Conservation (phyloP, 2,888 invertebrate species). For the Himalopsyche japonica region DNA sequence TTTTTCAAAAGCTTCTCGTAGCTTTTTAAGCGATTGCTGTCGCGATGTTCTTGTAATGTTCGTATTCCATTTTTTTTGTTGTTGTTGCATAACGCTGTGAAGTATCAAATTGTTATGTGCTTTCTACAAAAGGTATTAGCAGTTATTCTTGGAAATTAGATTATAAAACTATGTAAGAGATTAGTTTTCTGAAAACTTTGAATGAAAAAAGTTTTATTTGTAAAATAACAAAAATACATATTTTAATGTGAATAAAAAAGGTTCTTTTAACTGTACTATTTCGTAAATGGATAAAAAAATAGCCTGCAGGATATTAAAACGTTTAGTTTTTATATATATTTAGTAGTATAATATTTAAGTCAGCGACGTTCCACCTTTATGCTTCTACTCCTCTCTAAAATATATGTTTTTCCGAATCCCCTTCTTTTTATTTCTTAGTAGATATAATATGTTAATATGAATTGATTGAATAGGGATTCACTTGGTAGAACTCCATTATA, state of each 20-base stretch:
- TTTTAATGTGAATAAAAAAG: not conserved
- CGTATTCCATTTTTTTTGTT: not conserved
- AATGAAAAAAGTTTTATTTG: not conserved
- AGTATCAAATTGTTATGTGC: not conserved
- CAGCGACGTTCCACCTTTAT: too few relatives aligned
- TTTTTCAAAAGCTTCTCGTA: not conserved
- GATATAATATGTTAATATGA: too few relatives aligned
- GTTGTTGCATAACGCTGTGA: not conserved
- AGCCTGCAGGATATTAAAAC: too few relatives aligned
- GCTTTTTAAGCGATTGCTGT: not conserved
- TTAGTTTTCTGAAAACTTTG: not conserved
- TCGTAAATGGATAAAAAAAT: too few relatives aligned
- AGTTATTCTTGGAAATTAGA: not conserved
- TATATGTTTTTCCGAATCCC: too few relatives aligned
- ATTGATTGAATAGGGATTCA: too few relatives aligned
- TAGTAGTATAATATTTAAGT: too few relatives aligned
- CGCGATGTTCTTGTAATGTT: not conserved
- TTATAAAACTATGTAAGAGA: not conserved
- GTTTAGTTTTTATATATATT: too few relatives aligned
- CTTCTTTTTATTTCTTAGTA: too few relatives aligned
- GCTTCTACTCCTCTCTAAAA: too few relatives aligned
- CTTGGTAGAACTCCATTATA: too few relatives aligned
- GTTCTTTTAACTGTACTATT: not conserved
- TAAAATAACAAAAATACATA: not conserved
- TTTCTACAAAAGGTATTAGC: not conserved